Conservation (phyloP, 2,888 invertebrate species). For the Troides helena region DNA sequence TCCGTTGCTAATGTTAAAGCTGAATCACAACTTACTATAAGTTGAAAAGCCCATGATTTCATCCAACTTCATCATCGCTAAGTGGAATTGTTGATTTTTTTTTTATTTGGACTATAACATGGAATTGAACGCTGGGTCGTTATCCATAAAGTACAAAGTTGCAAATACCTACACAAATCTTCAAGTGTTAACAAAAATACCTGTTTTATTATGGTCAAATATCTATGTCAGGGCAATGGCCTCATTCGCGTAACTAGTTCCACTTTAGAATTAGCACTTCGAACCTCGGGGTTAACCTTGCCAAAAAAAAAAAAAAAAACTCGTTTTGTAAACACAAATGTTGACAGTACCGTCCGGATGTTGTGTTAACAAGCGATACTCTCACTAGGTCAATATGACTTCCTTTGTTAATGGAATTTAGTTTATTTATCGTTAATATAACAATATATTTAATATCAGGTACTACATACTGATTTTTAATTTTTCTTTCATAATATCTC, state of each 20-base stretch:
- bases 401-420: too few relatives aligned
- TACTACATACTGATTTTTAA: too few relatives aligned
- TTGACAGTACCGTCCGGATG: background rate
- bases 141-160: background rate
- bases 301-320: conserved; percentile 12
- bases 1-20: background rate
- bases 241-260: conserved; percentile 18
- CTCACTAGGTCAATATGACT: background rate
- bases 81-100: background rate
- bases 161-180: background rate
- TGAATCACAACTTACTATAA: background rate
- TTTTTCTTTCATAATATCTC: too few relatives aligned
- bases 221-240: conserved; percentile 23
- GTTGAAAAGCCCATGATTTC: background rate
- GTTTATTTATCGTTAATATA: background rate
- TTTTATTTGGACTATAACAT: background rate
- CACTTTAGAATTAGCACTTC: conserved; percentile 14
- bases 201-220: conserved; percentile 7
- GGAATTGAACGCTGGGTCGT: background rate
- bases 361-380: background rate
- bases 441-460: background rate
- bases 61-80: background rate
- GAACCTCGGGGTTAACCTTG: conserved; percentile 24
- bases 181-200: background rate
- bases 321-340: conserved; percentile 21